Percentiles rank a stretch among this genome's conserved stretches.
These are phyloP conservation scores for Numenius phaeopus DNA, from an alignment of 2,797 vertebrate species.

Conservation along the genomic window DNA sequence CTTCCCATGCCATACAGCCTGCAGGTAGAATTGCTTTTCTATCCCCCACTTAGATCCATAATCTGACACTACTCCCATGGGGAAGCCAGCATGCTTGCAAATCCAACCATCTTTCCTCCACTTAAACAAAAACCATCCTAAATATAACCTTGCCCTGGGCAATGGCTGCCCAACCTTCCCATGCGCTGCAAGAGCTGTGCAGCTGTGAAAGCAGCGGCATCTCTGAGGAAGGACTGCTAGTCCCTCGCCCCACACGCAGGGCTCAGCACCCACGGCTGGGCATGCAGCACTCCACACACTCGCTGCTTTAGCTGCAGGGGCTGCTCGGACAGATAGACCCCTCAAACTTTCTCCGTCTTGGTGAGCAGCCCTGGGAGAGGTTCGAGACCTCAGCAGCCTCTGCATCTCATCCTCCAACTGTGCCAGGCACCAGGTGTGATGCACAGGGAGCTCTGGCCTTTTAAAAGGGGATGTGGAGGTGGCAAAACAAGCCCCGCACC, in stretches of 20 bases:
- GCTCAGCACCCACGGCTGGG: not conserved
- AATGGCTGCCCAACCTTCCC: not conserved
- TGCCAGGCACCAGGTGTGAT: not conserved
- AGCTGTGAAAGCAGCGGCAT: fast-evolving
- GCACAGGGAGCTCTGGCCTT: not conserved
- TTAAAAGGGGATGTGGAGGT: not conserved
- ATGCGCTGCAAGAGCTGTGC: fast-evolving
- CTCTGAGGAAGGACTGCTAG: fast-evolving
- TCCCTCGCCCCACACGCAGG: fast-evolving
- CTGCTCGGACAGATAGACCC: not conserved
- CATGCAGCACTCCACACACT: no score
- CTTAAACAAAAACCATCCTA: not conserved
- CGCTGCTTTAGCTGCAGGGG: not conserved
- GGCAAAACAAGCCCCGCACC: not conserved
- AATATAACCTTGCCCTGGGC: not conserved
- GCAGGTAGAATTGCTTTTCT: not conserved
- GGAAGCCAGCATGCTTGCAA: not conserved
- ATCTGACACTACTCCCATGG: fast-evolving
- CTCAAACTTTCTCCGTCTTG: not conserved
- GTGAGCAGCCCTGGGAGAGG: not conserved
- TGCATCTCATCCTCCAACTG: fast-evolving
- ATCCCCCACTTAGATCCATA: not conserved
- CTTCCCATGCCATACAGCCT: not conserved
- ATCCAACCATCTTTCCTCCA: not conserved
- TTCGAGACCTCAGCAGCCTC: not conserved